These are phyloP conservation scores for Latrodectus elegans DNA, from an alignment of 2,888 invertebrate genomes.

Conservation along the genomic window DNA sequence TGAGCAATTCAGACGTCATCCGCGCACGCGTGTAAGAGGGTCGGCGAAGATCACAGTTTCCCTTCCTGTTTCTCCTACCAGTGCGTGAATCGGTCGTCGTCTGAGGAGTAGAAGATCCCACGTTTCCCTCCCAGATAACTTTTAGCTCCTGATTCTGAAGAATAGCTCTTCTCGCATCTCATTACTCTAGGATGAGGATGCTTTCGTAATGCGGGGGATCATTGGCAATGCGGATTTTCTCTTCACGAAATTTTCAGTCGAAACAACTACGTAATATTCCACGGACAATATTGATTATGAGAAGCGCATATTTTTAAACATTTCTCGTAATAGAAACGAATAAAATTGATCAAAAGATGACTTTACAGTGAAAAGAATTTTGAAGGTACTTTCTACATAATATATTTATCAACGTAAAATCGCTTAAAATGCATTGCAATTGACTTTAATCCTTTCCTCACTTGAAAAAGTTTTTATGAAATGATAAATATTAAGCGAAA, in stretches of 20 bases:
- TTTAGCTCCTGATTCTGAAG: conserved; percentile 15
- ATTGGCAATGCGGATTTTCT: background rate
- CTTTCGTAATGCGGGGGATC: background rate
- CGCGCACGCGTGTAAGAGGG: conserved; percentile 41
- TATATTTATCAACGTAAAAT: background rate
- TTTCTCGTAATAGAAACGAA: background rate
- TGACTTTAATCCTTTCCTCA: background rate
- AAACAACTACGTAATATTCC: background rate
- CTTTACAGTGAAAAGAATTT: background rate
- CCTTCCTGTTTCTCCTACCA: conserved; percentile 43
- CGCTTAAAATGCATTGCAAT: background rate
- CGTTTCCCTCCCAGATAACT: background rate
- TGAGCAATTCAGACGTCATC: conserved; percentile 17
- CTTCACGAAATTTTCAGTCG: background rate
- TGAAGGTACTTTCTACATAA: background rate
- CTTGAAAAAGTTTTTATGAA: background rate
- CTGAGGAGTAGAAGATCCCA: conserved; percentile 5
- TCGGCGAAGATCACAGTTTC: conserved; percentile 34
- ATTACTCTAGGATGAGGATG: conserved; percentile 17
- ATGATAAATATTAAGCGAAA: conserved; percentile 12
- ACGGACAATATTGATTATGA: background rate
- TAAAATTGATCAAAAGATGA: background rate
- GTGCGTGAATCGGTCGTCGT: conserved; percentile 36
- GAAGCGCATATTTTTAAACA: background rate
- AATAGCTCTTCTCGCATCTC: conserved; percentile 6